Evolutionary conservation across 2,797 vertebrate genomes (phyloP).

Genomic region (Muscicapa comitata): DNA sequence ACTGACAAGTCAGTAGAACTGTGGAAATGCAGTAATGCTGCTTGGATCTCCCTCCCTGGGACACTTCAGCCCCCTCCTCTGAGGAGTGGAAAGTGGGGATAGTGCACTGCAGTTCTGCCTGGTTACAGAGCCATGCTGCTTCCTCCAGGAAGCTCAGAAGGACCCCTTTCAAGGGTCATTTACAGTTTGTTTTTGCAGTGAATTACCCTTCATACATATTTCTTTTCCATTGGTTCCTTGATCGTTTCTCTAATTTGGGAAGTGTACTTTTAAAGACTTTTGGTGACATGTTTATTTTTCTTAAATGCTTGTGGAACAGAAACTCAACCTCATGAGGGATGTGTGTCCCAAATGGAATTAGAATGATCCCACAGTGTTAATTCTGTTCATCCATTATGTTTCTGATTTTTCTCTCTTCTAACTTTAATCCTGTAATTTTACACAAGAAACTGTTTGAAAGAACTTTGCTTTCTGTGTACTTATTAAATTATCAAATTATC

Average conservation of each 20-base stretch:
- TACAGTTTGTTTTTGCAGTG: constrained; percentile 16
- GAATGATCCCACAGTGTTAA: neutral
- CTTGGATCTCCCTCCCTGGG: neutral
- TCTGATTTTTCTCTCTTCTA: neutral
- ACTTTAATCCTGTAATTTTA: neutral
- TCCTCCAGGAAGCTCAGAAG: neutral
- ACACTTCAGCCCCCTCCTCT: rapidly evolving
- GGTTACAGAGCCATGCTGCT: neutral
- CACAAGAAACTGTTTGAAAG: neutral
- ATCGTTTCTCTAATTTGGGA: constrained; percentile 1
- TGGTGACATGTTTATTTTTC: neutral
- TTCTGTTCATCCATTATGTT: neutral
- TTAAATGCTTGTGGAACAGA: neutral
- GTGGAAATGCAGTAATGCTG: rapidly evolving
- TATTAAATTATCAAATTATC: neutral
- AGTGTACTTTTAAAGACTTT: neutral
- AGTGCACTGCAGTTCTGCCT: neutral
- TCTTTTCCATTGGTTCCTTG: neutral
- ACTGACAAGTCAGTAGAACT: neutral
- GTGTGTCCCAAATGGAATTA: neutral
- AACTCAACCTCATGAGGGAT: neutral
- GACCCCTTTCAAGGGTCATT: neutral
- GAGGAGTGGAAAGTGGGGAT: neutral
- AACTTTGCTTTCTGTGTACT: neutral
- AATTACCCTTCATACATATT: neutral